phyloP scores from a whole-genome alignment of 2,113 vertebrate genomes.

The Pseudonaja textilis region DNA sequence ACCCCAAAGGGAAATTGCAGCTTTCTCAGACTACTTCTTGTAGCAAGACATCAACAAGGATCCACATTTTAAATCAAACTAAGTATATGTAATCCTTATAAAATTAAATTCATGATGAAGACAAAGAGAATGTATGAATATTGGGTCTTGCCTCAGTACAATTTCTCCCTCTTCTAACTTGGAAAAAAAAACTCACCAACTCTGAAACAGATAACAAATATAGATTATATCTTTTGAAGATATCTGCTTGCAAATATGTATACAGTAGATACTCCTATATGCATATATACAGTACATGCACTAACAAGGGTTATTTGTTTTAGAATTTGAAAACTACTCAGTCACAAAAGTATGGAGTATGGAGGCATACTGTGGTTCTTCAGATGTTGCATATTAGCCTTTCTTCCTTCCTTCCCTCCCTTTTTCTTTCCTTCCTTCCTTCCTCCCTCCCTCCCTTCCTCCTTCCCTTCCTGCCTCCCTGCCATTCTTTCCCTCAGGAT shows the following conservation, averaged over 20 bases:
- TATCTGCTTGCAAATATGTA: not conserved
- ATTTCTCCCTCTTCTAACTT: not conserved
- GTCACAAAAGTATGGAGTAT: not conserved
- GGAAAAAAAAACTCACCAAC: not conserved
- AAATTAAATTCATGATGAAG: not conserved
- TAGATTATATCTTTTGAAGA: not conserved
- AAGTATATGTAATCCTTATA: not conserved
- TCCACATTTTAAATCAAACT: not conserved
- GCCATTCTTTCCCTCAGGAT: not conserved
- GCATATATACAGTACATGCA: not conserved
- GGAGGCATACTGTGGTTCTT: not conserved
- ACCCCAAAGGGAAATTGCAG: not conserved
- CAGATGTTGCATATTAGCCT: not conserved
- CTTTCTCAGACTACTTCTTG: not conserved
- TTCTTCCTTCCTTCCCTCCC: no score
- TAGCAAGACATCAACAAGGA: not conserved
- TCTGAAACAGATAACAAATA: not conserved
- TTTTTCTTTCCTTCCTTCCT: no score
- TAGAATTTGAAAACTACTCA: not conserved
- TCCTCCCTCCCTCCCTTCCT: not conserved
- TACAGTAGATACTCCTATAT: no score
- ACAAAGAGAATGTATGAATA: not conserved
- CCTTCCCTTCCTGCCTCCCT: no score
- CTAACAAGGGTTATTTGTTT: not conserved
- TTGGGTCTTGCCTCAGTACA: not conserved